A percentile compares a stretch with the other conserved stretches of the same genome.
Evolutionary conservation across 2,888 invertebrate species (phyloP).

Genomic region (Hypselothyrea guttata): DNA sequence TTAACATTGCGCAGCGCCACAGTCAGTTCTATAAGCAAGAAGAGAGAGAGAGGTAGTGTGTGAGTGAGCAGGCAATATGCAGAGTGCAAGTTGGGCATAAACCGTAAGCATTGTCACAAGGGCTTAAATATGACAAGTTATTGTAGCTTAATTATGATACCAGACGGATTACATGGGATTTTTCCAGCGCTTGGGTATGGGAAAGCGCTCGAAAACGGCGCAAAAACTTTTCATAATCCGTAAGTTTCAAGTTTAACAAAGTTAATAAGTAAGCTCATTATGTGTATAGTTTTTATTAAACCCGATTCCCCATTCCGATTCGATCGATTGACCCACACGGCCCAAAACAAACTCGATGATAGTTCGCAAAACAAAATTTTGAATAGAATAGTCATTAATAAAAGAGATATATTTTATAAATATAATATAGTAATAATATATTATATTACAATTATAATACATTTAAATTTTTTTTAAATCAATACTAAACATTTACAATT

Average conservation of each 20-base stretch:
- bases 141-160: constrained; percentile 75
- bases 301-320: background rate
- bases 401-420: no score
- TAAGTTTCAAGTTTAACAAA: no score
- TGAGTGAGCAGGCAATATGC: constrained; percentile 1
- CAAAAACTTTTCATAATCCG: constrained; percentile 7
- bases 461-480: no score
- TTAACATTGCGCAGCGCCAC: constrained; percentile 85
- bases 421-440: no score
- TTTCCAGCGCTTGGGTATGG: constrained; percentile 5
- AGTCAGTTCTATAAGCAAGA: constrained; percentile 69
- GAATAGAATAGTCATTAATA: no score
- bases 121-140: constrained; percentile 74
- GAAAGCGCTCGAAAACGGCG: background rate
- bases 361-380: no score
- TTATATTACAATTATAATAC: no score
- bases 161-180: constrained; percentile 63
- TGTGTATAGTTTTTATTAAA: background rate
- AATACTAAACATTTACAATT: no score
- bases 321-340: no score
- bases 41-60: constrained; percentile 18
- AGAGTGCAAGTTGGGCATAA: constrained; percentile 14
- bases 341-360: no score
- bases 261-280: constrained; percentile 2
- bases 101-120: constrained; percentile 40